Conservation (phyloP, 2,113 vertebrate species). For the Ovibos moschatus region DNA sequence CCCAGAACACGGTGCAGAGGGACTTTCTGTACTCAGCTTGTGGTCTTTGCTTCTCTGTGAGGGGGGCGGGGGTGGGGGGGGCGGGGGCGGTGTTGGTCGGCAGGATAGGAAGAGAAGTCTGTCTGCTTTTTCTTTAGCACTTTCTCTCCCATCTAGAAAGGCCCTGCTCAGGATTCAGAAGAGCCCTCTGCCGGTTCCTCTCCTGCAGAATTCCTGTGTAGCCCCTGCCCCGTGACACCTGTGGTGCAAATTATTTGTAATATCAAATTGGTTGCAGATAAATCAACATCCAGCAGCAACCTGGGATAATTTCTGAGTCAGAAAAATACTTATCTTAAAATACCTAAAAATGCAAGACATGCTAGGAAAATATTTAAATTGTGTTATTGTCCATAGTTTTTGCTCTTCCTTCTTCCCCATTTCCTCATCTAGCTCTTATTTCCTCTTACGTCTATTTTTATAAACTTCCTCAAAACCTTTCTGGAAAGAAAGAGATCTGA, state of each 20-base stretch:
- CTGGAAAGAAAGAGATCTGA: neutral
- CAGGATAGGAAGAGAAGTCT: neutral
- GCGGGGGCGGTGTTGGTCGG: neutral
- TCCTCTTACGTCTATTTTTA: neutral
- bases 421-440: neutral
- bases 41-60: neutral
- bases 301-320: neutral
- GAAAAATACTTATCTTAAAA: neutral
- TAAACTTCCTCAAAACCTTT: neutral
- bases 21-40: neutral
- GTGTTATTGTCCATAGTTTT: neutral
- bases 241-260: neutral
- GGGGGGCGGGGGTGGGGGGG: too few species aligned
- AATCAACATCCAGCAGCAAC: neutral
- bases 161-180: neutral
- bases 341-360: neutral
- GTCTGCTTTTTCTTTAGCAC: neutral
- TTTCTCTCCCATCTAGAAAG: neutral
- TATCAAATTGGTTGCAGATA: neutral
- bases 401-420: neutral
- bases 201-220: neutral
- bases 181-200: neutral
- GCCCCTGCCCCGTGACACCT: fast-evolving
- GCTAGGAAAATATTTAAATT: neutral
- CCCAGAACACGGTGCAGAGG: neutral